These are phyloP conservation scores for Omphaloscelis lunosa DNA, from an alignment of 2,888 invertebrate genomes.

Conservation along the genomic window DNA sequence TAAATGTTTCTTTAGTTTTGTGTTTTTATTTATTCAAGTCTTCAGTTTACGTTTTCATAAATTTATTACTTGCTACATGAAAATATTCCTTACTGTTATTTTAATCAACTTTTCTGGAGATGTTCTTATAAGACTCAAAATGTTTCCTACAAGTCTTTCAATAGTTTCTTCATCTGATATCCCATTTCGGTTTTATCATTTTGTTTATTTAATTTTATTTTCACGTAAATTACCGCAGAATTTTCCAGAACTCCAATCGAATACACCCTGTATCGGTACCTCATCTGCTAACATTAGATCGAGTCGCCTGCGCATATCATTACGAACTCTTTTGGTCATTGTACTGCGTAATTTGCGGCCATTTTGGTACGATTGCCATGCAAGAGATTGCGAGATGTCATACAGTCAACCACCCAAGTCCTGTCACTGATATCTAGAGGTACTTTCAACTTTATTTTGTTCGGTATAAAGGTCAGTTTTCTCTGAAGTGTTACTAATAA, in stretches of 20 bases:
- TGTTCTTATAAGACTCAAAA: constrained; percentile 3
- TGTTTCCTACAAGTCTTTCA: not conserved
- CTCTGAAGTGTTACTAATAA: constrained; percentile 9
- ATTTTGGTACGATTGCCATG: constrained; percentile 75
- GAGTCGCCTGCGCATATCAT: constrained; percentile 62
- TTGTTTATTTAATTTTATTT: not conserved
- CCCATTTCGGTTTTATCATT: not conserved
- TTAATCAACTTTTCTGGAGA: not conserved
- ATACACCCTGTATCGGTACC: constrained; percentile 39
- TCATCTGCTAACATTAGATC: constrained; percentile 59
- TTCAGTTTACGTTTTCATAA: not conserved
- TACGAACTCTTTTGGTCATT: constrained; percentile 71
- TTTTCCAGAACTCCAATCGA: constrained; percentile 13
- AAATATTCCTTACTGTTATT: not conserved
- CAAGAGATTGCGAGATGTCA: constrained; percentile 75
- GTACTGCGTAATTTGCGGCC: constrained; percentile 73
- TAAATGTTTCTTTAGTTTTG: no score
- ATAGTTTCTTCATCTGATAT: not conserved
- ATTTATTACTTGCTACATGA: not conserved
- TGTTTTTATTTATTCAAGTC: not conserved
- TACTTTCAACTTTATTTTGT: constrained; percentile 20
- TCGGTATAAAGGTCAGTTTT: constrained; percentile 49
- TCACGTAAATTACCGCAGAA: not conserved
- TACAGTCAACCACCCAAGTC: constrained; percentile 62
- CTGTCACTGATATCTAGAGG: not conserved